Percentiles rank a stretch among this genome's conserved stretches.
These are phyloP conservation scores for Genyomyrus donnyi DNA, from an alignment of 2,113 vertebrate species.

Conservation along the genomic window DNA sequence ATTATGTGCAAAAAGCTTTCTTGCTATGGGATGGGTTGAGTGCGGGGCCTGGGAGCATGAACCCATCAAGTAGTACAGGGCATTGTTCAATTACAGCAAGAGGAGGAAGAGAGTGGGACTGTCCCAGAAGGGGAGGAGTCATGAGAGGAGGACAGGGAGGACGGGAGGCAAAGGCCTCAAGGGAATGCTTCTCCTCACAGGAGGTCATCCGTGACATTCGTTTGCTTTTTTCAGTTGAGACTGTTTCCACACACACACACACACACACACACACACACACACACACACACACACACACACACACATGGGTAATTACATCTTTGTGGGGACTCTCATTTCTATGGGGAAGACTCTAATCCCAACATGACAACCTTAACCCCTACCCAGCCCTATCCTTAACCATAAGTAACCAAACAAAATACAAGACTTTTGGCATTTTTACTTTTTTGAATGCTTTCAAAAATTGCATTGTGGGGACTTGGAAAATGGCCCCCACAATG, in stretches of 20 bases:
- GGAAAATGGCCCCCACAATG: neutral
- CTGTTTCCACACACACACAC: neutral
- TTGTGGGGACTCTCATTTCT: neutral
- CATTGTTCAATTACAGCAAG: neutral
- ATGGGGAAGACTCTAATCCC: neutral
- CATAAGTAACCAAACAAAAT: neutral
- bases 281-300: constrained; percentile 4
- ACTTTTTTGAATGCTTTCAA: neutral
- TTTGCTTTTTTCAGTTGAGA: neutral
- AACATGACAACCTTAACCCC: neutral
- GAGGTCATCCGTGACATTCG: neutral
- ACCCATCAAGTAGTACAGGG: neutral
- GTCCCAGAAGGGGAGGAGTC: neutral
- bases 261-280: neutral
- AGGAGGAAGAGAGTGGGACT: neutral
- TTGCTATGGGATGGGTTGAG: neutral
- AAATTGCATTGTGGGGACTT: neutral
- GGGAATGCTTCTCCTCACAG: neutral
- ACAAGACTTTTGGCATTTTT: neutral
- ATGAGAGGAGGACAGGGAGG: neutral
- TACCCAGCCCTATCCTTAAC: neutral
- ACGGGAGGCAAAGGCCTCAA: neutral
- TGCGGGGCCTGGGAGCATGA: neutral
- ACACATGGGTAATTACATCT: neutral
- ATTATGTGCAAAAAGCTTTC: neutral